Evolutionary conservation across 2,797 vertebrate species (phyloP).

Genomic region (Trachurus trachurus): DNA sequence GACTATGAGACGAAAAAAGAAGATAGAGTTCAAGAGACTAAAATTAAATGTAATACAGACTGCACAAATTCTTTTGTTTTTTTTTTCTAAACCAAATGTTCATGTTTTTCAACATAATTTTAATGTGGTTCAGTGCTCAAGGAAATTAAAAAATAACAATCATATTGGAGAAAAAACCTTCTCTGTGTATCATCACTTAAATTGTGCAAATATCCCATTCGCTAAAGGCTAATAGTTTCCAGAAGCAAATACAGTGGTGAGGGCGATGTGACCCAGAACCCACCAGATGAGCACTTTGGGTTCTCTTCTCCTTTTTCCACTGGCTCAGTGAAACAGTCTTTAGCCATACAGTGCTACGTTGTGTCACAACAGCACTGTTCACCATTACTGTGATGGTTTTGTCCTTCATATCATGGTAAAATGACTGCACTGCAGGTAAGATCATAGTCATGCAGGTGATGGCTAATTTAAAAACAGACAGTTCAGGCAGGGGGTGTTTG

Average conservation of each 20-base stretch:
- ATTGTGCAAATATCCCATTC: conserved; percentile 37
- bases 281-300: conserved; percentile 13
- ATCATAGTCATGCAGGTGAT: neutral
- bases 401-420: conserved; percentile 32
- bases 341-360: conserved; percentile 6
- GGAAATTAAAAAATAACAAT: conserved; percentile 18
- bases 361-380: conserved; percentile 9
- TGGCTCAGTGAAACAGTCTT: conserved; percentile 15
- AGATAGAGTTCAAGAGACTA: too few species aligned
- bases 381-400: conserved; percentile 5
- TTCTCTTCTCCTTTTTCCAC: conserved; percentile 28
- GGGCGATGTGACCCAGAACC: conserved; percentile 45
- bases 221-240: conserved; percentile 32
- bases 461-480: conserved; percentile 22
- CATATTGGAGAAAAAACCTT: neutral
- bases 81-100: too few species aligned
- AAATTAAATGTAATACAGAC: too few species aligned
- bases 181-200: neutral
- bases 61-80: too few species aligned
- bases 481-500: neutral
- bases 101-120: conserved; percentile 19
- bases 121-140: conserved; percentile 22
- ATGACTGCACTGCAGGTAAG: conserved; percentile 5
- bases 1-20: too few species aligned
- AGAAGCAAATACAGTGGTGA: conserved; percentile 39